Evolutionary conservation across 2,113 vertebrate species (phyloP), one percentile per base, ranked within the genome.

Genomic region (Ursus arctos): DNA sequence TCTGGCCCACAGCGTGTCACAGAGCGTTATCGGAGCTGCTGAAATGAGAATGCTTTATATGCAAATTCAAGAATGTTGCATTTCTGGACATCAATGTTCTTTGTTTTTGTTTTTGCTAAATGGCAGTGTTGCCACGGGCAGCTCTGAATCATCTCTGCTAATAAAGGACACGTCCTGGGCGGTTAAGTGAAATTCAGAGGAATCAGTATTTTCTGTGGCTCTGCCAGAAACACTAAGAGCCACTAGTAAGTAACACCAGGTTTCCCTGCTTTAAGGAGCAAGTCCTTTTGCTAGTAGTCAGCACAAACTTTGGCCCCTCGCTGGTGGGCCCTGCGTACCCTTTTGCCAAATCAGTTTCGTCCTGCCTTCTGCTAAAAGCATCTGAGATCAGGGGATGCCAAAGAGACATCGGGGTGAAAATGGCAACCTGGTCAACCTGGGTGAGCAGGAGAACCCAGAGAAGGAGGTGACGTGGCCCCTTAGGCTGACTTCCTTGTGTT

Each of bases 1-100:
- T 43, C 55, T 7, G 55, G 72, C 53, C 6, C 1, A 65, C 2
- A 15, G 21, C 0, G 0, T 53, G 0, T 5, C 19, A 7, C 40
- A 40, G 22, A 59, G 12, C 6, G 10, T 28, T 8, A 14, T 4
- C 8, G 65, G 49, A 1, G 14, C 0, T 8, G 14, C 22, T 16
- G 67, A 77, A n/a, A 67, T 4, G 31, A 43, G 7, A 15, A 24
- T 4, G 16, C n/a, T 53, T 79, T 28, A 26, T 15, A 4, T 1
- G 4, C 65, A 2, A 84, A 33, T 33, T 15, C 14, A 57, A 63
- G 88, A 59, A 40, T 57, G 65, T 33, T 59, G 22, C 16, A 18
- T 65, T 85, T 81, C 91, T 82, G 83, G 80, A 92, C 81, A 22
- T 33, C 8, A 0, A 3, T 22, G 1, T 19, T 2, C 16, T 1